A percentile compares a stretch with the other conserved stretches of the same genome.
Conservation (phyloP, 2,113 vertebrate species). For the Odocoileus hemionus region DNA sequence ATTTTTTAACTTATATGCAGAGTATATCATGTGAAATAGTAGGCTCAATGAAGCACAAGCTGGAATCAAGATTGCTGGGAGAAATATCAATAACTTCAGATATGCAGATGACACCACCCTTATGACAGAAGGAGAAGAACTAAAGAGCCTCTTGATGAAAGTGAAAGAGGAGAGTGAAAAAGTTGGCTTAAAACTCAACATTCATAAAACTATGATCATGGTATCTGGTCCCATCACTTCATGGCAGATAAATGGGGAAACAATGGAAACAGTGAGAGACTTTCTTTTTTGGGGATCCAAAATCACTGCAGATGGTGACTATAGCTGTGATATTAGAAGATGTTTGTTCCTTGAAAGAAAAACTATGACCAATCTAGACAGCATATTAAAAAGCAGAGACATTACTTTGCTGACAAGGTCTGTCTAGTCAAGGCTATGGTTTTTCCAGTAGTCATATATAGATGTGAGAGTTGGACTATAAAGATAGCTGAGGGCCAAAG, state of each 20-base stretch:
- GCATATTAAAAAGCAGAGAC: neutral
- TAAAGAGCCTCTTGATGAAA: neutral
- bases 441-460: neutral
- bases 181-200: neutral
- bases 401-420: neutral
- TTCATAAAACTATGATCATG: neutral
- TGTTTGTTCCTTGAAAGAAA: neutral
- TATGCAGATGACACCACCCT: neutral
- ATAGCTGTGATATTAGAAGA: neutral
- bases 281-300: fast-evolving
- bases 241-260: neutral
- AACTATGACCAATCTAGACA: neutral
- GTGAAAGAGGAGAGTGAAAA: neutral
- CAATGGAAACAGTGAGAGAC: neutral
- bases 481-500: fast-evolving
- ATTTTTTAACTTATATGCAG: neutral
- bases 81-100: neutral
- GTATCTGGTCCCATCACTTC: neutral
- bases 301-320: neutral
- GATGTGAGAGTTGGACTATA: neutral
- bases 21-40: neutral
- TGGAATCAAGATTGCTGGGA: neutral
- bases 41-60: neutral
- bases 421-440: neutral
- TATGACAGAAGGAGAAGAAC: neutral